Evolutionary conservation across 30 jellyfish, hydroid and myxozoan species (phyloP), one percentile per base, ranked within the genome.

Genomic region (Aurelia sp.): DNA sequence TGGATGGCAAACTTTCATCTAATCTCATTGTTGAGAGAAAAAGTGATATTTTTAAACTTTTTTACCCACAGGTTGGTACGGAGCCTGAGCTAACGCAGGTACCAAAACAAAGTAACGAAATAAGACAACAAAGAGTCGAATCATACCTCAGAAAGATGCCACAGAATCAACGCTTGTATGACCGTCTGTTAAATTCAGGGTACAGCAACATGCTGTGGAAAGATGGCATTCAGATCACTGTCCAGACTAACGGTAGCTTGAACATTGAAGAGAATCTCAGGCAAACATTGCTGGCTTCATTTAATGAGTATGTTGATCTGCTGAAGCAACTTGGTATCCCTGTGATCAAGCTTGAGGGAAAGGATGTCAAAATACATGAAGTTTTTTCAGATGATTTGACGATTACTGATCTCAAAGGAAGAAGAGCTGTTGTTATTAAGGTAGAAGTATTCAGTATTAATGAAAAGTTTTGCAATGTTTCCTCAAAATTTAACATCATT

Each of bases 391-490:
- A 90, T 75, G 97, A 90, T 27, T 40, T 82, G 58, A 61, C 97
- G 61, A 58, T 90, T 61, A 58, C 65, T 30, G 95, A 90, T 20
- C 66, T 90, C 52, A 90, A 90, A 72, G 97, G 97, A 4, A 44
- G 96, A 62, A 69, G 97, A n/a, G 95, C 97, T 3, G 70, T 83
- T 59, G 97, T 82, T 13, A 91, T 83, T 8, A 82, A 83, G 97
- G 97, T 90, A 58, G n/a, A 38, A 38, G 9, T 38, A 27, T 2
- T 27, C 33, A 0, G 33, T 27, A 27, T 27, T 27, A 27, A 27
- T 27, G 33, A 27, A 27, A 27, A 27, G 33, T 2, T 27, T 27
- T 27, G 1, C 33, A 27, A 27, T 27, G 33, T 27, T 27, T 27
- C 33, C 33, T 27, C 33, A 27, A 2, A 27, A 27, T 27, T 1